Conservation (phyloP, 2,113 vertebrate species). For the Silurus asotus region DNA sequence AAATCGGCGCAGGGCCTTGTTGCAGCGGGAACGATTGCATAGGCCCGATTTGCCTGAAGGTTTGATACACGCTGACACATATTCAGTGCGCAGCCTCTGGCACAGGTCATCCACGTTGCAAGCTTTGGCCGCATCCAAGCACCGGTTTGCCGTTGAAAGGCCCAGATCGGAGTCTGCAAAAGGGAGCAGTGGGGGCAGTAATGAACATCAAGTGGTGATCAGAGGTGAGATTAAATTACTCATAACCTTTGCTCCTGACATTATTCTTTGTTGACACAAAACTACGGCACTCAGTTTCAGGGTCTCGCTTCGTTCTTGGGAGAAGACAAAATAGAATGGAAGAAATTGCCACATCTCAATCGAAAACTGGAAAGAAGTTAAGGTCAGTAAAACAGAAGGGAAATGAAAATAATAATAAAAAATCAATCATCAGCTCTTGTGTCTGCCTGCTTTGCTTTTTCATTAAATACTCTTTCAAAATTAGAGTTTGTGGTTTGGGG, state of each 20-base stretch:
- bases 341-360: background rate
- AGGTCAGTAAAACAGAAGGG: constrained; percentile 18
- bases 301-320: background rate
- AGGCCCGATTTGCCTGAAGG: constrained; percentile 67
- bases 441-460: constrained; percentile 20
- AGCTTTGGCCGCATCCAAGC: constrained; percentile 84
- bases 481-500: background rate
- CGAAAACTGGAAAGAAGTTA: constrained; percentile 15
- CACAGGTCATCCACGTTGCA: constrained; percentile 89
- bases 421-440: constrained; percentile 27
- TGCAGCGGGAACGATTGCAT: constrained; percentile 86
- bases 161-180: constrained; percentile 70
- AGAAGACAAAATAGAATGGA: background rate
- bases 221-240: constrained; percentile 30
- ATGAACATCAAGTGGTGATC: constrained; percentile 17
- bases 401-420: constrained; percentile 45
- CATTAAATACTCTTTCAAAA: constrained; percentile 17
- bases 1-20: constrained; percentile 84
- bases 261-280: constrained; percentile 31
- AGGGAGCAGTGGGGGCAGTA: background rate
- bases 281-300: background rate
- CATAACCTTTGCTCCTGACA: constrained; percentile 22
- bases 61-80: constrained; percentile 84
- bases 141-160: constrained; percentile 79
- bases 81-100: constrained; percentile 86